These are phyloP conservation scores for Hydra vulgaris DNA, from an alignment of 30 jellyfish, hydroid and myxozoan species.

Conservation along the genomic window DNA sequence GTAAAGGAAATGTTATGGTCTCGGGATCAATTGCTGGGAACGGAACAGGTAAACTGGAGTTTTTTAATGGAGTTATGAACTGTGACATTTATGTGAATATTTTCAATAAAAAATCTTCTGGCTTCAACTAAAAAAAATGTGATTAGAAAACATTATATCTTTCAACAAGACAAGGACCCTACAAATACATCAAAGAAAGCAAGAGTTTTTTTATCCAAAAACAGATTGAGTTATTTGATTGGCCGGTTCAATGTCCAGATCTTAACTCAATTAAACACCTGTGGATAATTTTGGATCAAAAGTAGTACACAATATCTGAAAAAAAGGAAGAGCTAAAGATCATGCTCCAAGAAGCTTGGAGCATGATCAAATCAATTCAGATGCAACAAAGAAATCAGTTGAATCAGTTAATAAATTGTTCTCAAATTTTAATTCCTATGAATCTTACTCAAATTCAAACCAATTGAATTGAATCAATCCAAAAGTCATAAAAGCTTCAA, in stretches of 20 bases:
- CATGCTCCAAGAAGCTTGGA: background rate
- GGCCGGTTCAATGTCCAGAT: background rate
- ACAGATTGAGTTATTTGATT: background rate
- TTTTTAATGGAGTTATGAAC: background rate
- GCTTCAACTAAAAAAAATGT: background rate
- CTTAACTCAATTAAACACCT: background rate
- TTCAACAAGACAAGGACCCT: background rate
- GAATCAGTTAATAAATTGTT: no score
- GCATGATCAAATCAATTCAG: background rate
- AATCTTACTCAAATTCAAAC: no score
- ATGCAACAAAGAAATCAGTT: background rate
- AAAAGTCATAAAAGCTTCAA: no score
- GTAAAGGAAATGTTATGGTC: background rate
- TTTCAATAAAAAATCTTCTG: background rate
- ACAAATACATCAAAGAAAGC: background rate
- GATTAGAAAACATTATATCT: background rate
- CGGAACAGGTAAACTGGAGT: background rate
- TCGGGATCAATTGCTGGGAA: background rate
- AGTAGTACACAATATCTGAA: background rate
- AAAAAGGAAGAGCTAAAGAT: background rate
- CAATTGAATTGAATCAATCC: no score
- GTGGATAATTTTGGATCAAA: background rate
- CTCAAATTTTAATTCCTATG: no score
- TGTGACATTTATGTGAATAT: background rate
- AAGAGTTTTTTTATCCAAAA: background rate